Conservation (phyloP, 2,113 vertebrate genomes). For the Ia io region DNA sequence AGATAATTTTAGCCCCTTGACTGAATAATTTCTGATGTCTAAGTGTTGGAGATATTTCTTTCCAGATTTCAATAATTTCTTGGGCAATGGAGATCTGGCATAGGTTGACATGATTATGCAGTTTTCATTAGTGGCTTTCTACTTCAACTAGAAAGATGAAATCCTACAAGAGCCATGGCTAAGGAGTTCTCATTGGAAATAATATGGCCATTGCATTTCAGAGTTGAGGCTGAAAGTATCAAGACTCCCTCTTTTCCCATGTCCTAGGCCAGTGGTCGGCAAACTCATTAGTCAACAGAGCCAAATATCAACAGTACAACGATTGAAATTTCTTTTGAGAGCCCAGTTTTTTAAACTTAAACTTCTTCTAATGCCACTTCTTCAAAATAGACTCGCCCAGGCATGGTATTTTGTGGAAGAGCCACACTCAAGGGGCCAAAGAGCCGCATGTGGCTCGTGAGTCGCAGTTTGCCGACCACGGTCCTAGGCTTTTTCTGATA, state of each 20-base stretch:
- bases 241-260: neutral
- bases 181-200: neutral
- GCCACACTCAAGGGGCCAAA: too few species aligned
- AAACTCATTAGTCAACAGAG: too few species aligned
- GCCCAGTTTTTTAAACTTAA: too few species aligned
- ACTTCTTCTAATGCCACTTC: too few species aligned
- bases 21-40: neutral
- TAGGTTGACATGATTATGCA: neutral
- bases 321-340: too few species aligned
- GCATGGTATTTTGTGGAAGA: too few species aligned
- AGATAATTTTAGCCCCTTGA: neutral
- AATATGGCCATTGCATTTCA: neutral
- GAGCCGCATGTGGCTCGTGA: too few species aligned
- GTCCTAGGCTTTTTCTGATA: neutral
- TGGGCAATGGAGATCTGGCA: neutral
- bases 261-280: neutral
- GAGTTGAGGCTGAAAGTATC: neutral
- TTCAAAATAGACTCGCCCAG: too few species aligned
- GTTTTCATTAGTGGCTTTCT: neutral
- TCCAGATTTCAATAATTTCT: neutral
- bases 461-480: too few species aligned
- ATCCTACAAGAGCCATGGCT: neutral
- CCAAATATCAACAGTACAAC: too few species aligned
- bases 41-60: neutral
- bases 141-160: neutral